phyloP scores from a whole-genome alignment of 2,797 vertebrate genomes.

The Anguilla megastoma region DNA sequence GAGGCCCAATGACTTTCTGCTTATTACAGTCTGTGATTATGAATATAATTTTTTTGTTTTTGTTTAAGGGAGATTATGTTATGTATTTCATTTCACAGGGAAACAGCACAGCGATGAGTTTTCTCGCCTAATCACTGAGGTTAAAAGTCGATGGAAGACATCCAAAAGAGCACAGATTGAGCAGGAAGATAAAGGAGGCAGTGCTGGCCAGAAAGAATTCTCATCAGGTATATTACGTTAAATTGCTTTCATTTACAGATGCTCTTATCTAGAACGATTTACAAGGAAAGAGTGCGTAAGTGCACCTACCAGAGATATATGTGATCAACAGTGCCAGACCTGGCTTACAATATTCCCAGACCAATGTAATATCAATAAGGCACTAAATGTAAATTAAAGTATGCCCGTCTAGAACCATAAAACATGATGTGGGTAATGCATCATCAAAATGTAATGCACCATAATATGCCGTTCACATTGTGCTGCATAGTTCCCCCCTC shows the following conservation, averaged over 20 bases:
- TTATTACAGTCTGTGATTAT: too few species aligned
- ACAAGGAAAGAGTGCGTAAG: neutral
- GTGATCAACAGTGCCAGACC: neutral
- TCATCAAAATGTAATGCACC: too few species aligned
- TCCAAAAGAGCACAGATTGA: slow-evolving; percentile 48
- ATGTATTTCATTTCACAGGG: slow-evolving; percentile 54
- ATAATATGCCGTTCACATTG: neutral
- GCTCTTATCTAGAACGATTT: neutral
- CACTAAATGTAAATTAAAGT: neutral
- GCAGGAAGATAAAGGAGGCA: slow-evolving; percentile 49
- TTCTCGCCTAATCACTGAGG: slow-evolving; percentile 69
- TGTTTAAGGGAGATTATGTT: neutral
- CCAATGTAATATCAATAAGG: neutral
- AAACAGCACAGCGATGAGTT: slow-evolving; percentile 72
- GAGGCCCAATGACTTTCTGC: too few species aligned
- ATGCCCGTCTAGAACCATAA: neutral
- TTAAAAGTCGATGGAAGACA: slow-evolving; percentile 58
- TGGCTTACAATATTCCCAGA: neutral
- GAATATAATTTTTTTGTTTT: neutral
- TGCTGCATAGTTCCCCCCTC: neutral
- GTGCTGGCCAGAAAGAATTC: slow-evolving; percentile 28
- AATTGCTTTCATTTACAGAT: neutral
- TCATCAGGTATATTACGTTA: slow-evolving; percentile 49
- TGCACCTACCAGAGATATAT: neutral
- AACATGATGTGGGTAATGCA: neutral